These are phyloP conservation scores for Tylochromis polylepis DNA, from an alignment of 2,113 vertebrate species.

Conservation along the genomic window DNA sequence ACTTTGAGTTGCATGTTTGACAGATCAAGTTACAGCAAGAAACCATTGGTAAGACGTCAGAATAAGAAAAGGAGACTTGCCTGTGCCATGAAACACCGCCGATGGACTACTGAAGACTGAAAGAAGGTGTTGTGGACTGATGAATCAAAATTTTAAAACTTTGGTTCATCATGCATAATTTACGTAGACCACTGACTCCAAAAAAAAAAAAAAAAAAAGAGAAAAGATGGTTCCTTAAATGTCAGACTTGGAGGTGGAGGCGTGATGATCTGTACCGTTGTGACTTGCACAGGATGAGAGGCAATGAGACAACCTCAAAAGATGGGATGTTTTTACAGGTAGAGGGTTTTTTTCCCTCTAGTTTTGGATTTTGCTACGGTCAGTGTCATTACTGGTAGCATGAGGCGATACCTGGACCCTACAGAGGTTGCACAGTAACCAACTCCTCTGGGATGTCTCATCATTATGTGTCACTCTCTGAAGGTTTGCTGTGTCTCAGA, in stretches of 20 bases:
- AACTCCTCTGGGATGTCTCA: not conserved
- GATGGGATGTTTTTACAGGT: too few relatives aligned
- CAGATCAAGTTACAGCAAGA: not conserved
- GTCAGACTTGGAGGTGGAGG: too few relatives aligned
- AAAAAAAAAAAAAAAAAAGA: too few relatives aligned
- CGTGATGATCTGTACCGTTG: not conserved
- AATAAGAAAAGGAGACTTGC: not conserved
- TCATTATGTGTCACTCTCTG: not conserved
- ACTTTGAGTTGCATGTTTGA: not conserved
- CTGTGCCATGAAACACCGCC: not conserved
- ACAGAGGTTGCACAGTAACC: not conserved
- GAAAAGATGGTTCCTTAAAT: too few relatives aligned
- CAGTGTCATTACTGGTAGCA: not conserved
- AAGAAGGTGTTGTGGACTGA: not conserved
- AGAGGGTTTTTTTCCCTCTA: not conserved
- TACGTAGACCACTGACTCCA: not conserved
- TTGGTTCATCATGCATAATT: not conserved
- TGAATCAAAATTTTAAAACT: not conserved
- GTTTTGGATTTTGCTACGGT: not conserved
- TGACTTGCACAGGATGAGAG: not conserved
- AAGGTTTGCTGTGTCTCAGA: not conserved
- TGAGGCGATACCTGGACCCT: not conserved
- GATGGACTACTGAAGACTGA: not conserved
- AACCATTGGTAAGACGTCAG: not conserved
- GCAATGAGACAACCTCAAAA: not conserved